These are phyloP conservation scores for Ormia ochracea DNA, from an alignment of 2,888 invertebrate genomes.

Conservation along the genomic window DNA sequence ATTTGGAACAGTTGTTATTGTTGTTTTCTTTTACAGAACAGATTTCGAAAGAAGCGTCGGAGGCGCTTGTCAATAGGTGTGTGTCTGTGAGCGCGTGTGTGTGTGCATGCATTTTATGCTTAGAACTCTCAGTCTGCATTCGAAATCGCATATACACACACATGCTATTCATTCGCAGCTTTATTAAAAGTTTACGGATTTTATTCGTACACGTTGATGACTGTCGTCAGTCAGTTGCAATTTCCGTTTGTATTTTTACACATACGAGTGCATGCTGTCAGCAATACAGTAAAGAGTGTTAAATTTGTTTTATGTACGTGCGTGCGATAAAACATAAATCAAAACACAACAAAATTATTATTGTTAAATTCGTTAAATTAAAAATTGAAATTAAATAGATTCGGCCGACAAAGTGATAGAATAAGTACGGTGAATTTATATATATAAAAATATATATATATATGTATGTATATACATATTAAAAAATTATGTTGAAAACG, in stretches of 20 bases:
- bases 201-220: constrained; percentile 41
- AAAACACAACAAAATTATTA: constrained; percentile 29
- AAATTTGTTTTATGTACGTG: constrained; percentile 53
- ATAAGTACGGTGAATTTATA: too few species aligned
- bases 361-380: constrained; percentile 24
- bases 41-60: constrained; percentile 26
- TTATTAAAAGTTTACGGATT: constrained; percentile 24
- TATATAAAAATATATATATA: too few species aligned
- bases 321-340: constrained; percentile 49
- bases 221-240: constrained; percentile 66
- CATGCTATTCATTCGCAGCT: neutral
- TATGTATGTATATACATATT: too few species aligned
- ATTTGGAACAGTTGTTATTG: too few species aligned
- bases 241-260: constrained; percentile 66
- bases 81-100: neutral
- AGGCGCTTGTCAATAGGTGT: neutral
- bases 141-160: neutral
- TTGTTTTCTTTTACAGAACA: constrained; percentile 30
- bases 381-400: neutral
- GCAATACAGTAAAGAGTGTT: constrained; percentile 51
- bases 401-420: neutral
- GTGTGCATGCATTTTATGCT: neutral
- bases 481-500: too few species aligned
- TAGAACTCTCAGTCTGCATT: constrained; percentile 28
- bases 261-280: constrained; percentile 55